Evolutionary conservation across 1,140 invertebrate species (phyloP), one percentile per base, ranked within the genome.

Genomic region (Bemisia tabaci): DNA sequence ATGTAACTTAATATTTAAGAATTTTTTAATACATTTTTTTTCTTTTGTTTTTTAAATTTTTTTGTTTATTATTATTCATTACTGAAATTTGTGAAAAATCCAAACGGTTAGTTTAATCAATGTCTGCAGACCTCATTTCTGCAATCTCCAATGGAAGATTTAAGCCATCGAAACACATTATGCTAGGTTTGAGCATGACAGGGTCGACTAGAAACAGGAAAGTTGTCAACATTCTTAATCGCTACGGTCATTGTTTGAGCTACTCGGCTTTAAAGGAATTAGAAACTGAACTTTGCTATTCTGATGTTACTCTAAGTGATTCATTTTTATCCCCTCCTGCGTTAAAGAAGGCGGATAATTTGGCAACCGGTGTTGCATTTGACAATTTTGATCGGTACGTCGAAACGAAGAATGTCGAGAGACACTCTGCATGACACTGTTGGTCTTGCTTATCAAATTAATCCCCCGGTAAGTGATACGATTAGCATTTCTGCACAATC

Each of bases 381-480:
- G 77, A 80, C 67, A 80, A 79, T 71, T 79, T 72, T 68, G 76
- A 78, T 70, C 68, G 78, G 24, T 78, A 74, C 66, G 77, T 77
- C 23, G 77, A 81, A 62, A 80, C 78, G 25, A 25, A 69, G 5
- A 74, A 67, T 71, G 77, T n/a, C 77, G 26, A 77, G 75, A 71
- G 77, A 76, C 25, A 80, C 77, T 67, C 62, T 80, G 1, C 75
- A 80, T 70, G 79, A 80, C 66, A 81, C 77, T 12, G 78, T 80
- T n/a, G 79, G 78, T 23, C 79, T 81, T 58, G 75, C 76, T 64
- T 77, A 72, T 71, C 76, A 79, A 71, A 68, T 71, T 69, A 58
- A 70, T 64, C 24, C 66, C 23, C 66, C 66, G 59, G 63, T 59
- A 67, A 63, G 67, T 67, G 65, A 72, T 65, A 59, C 65, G 61